These are phyloP conservation scores for Lottia gigantea DNA, from an alignment of 2,888 invertebrate species.

Conservation along the genomic window DNA sequence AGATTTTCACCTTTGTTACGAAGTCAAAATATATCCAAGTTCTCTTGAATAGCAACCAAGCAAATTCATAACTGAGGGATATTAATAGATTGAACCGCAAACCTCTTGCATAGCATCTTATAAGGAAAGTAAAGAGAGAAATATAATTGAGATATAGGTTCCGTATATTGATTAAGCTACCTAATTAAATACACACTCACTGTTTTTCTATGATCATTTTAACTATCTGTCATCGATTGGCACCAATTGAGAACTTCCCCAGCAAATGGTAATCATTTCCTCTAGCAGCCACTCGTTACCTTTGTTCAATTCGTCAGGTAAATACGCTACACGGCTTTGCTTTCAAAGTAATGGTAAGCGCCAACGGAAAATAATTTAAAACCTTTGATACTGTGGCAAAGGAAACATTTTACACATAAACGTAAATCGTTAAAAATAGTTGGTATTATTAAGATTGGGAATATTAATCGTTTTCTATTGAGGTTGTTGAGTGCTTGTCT, in stretches of 20 bases:
- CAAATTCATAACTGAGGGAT: too few relatives aligned
- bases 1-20: too few relatives aligned
- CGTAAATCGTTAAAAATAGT: conserved; percentile 2
- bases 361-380: background rate
- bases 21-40: too few relatives aligned
- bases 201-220: conserved; percentile 1
- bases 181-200: background rate
- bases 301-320: background rate
- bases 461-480: background rate
- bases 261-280: conserved; percentile 2
- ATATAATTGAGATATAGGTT: too few relatives aligned
- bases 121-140: too few relatives aligned
- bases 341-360: conserved; percentile 9
- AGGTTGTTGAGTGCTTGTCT: background rate
- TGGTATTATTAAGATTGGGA: background rate
- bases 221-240: background rate
- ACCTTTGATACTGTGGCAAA: conserved; percentile 4
- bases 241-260: conserved; percentile 4
- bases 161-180: background rate
- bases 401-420: conserved; percentile 11
- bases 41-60: too few relatives aligned
- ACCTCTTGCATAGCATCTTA: too few relatives aligned
- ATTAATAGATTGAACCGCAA: too few relatives aligned
- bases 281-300: background rate
- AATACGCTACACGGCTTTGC: conserved; percentile 8